These are phyloP conservation scores for Antidorcas marsupialis DNA, from an alignment of 2,113 vertebrate species.

Conservation along the genomic window DNA sequence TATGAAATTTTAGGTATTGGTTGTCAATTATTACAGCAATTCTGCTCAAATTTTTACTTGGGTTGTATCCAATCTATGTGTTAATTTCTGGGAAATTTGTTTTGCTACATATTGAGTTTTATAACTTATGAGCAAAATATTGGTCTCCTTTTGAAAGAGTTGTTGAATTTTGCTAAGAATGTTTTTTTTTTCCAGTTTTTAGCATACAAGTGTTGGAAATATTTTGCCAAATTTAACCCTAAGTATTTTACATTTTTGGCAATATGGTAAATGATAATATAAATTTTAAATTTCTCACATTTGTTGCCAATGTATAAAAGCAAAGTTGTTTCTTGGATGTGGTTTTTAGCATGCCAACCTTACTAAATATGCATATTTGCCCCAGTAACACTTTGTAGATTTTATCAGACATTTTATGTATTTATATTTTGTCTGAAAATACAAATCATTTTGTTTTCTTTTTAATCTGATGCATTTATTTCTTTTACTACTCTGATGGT, in stretches of 20 bases:
- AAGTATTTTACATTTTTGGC: not conserved
- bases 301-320: not conserved
- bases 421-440: not conserved
- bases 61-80: not conserved
- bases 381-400: not conserved
- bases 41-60: not conserved
- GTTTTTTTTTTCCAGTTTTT: not conserved
- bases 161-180: not conserved
- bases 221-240: not conserved
- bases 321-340: not conserved
- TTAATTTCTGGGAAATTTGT: not conserved
- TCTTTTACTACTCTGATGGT: not conserved
- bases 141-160: not conserved
- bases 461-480: not conserved
- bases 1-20: not conserved
- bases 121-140: not conserved
- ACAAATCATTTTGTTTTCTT: not conserved
- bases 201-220: not conserved
- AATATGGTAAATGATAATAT: not conserved
- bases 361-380: not conserved
- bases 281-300: not conserved
- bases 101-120: not conserved
- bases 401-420: not conserved
- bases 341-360: not conserved
- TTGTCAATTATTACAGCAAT: not conserved